phyloP scores from a whole-genome alignment of 1,140 invertebrate species.

The Pachypsylla venusta region DNA sequence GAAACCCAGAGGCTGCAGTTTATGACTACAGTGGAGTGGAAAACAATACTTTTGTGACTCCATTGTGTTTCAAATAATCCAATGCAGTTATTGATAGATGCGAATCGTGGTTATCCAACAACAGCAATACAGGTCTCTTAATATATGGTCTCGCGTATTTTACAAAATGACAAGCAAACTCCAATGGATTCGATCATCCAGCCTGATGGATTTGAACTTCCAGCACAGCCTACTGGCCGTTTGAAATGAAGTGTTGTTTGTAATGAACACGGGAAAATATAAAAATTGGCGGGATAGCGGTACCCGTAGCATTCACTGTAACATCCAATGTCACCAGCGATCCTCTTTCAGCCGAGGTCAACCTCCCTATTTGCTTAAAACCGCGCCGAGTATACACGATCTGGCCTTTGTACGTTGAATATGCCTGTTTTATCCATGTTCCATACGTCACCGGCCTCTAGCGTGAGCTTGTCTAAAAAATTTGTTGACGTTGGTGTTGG shows the following conservation, averaged over 20 bases:
- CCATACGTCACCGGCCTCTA: slow-evolving; percentile 29
- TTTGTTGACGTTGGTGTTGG: slow-evolving; percentile 20
- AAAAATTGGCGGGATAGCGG: slow-evolving; percentile 29
- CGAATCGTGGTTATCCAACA: too few species aligned
- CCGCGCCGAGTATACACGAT: slow-evolving; percentile 27
- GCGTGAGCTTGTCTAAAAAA: slow-evolving; percentile 27
- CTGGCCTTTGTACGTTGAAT: slow-evolving; percentile 32
- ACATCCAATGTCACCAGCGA: slow-evolving; percentile 30
- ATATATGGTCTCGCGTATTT: too few species aligned
- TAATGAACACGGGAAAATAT: slow-evolving; percentile 31
- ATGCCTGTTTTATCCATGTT: slow-evolving; percentile 33
- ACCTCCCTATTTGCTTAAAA: slow-evolving; percentile 32
- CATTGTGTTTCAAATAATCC: too few species aligned
- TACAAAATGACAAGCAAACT: slow-evolving; percentile 16
- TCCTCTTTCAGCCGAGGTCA: slow-evolving; percentile 32
- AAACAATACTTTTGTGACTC: too few species aligned
- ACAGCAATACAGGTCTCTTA: too few species aligned
- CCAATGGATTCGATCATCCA: slow-evolving; percentile 30
- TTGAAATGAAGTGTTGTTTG: slow-evolving; percentile 32
- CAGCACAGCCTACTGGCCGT: slow-evolving; percentile 29
- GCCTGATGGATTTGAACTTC: slow-evolving; percentile 28
- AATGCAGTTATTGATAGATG: too few species aligned
- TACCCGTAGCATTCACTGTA: slow-evolving; percentile 29
- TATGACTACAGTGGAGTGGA: too few species aligned
- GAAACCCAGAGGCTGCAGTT: too few species aligned